Base-by-base conservation (phyloP, 2,888 invertebrate genomes). In the Stenolophus ochropezus region DNA sequence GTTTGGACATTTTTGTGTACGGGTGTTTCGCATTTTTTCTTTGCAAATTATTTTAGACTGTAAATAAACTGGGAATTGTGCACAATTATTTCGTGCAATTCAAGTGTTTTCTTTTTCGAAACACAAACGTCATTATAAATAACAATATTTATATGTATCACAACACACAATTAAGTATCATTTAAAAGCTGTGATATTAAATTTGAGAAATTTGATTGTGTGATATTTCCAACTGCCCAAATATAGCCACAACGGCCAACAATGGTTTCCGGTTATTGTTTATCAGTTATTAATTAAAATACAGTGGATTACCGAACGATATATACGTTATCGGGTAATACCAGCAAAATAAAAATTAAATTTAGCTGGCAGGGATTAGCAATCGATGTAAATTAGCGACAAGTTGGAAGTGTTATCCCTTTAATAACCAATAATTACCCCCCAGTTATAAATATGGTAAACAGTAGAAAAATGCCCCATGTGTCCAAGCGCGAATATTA, bases 391-490 rank as follows among this genome's bases (percentile, higher is more conserved):
- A 73, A 49, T 73, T 73, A 20, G 47, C 49, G n/a, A 42, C 5
- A 73, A 73, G n/a, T 23, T 73, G 4, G 18, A 47, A 14, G 11
- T 20, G 23, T 73, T 47, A 73, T 73, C 77, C 58, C 47, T 42
- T 77, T 61, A 56, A 77, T 77, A 77, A 77, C 77, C 18, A 77
- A 77, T 76, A 76, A 76, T 76, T 76, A 56, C 76, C 49, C 23
- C 49, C 20, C 76, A 16, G 27, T 76, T 61, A 77, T 77, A 77
- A 77, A 77, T 77, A 77, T 77, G 20, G 47, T 21, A 47, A 77
- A 77, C 61, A 61, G 20, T 23, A 21, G 11, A n/a, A 33, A 58
- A 77, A 61, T 27, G 61, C 42, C 77, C 61, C 77, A 77, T 61
- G 77, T 77, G 77, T 47, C 23, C 20, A n/a, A 8, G 61, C 61